phyloP scores from a whole-genome alignment of 1,140 invertebrate genomes.

The Galleria mellonella region DNA sequence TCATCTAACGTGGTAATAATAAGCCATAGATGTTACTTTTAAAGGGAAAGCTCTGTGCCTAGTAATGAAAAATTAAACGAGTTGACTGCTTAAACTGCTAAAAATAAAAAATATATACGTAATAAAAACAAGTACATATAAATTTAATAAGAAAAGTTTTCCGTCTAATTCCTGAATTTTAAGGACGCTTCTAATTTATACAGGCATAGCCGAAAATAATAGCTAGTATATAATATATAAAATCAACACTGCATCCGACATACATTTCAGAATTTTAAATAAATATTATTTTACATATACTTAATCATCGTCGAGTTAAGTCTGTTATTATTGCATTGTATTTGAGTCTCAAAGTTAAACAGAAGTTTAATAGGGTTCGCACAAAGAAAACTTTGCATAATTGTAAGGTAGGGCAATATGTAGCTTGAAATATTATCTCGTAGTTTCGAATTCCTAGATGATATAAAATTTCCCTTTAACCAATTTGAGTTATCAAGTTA shows the following conservation, averaged over 20 bases:
- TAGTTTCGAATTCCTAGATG: not conserved
- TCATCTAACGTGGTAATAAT: too few relatives aligned
- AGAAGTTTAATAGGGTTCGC: not conserved
- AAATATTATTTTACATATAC: not conserved
- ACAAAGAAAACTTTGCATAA: conserved; percentile 1
- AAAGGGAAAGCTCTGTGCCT: too few relatives aligned
- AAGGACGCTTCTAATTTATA: too few relatives aligned
- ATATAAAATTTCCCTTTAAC: not conserved
- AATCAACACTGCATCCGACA: not conserved
- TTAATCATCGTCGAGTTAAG: not conserved
- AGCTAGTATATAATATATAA: too few relatives aligned
- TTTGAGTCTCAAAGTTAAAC: not conserved
- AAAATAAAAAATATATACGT: not conserved
- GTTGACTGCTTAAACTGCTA: too few relatives aligned
- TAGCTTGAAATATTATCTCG: not conserved
- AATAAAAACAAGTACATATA: not conserved
- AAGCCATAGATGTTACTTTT: too few relatives aligned
- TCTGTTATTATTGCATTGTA: not conserved
- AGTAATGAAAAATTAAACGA: too few relatives aligned
- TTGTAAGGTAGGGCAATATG: not conserved
- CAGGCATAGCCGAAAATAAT: too few relatives aligned
- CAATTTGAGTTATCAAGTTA: not conserved
- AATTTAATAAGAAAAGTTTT: not conserved
- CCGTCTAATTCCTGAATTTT: too few relatives aligned
- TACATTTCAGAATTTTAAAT: not conserved